Base-by-base conservation (phyloP, 2,113 vertebrate genomes). In the Rhabdornis inornatus region DNA sequence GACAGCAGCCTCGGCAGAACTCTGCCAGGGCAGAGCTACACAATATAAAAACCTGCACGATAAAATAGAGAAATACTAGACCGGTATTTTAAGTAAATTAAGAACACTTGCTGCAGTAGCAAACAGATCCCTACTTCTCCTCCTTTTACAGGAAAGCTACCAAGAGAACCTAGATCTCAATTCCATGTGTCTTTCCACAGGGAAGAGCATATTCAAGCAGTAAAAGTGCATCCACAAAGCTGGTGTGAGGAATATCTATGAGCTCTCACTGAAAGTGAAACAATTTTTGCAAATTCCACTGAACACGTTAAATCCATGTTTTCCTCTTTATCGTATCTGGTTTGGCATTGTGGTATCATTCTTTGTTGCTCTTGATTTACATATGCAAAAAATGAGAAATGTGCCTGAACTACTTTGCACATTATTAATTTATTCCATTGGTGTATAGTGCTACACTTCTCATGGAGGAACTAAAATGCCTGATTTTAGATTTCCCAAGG, bases 31-130 rank as follows among this genome's bases (percentile, higher is more conserved):
- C 20, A 80, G 40, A 86, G 18, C 56, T 63, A 59, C 30, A 50
- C 15, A 39, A 27, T 10, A 60, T 27, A 31, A 49, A 69, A 87
- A 61, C 8, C 5, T 47, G 7, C 4, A 9, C 0, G 0, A 37
- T 40, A 60, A 79, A 90, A 64, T 7, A 50, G 3, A 35, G 42
- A 63, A 45, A 79, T 47, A n/a, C 3, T 35, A 42, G 40, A 42
- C 40, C 14, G 15, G 15, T 42, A 42, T 42, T 42, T 40, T 42
- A 42, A 42, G 16, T 10, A 66, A 57, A 49, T 60, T 56, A 64
- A 19, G 14, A 83, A 8, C 18, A 47, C 3, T 3, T 8, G 6
- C 19, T 56, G 11, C 14, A 69, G 23, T 40, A 28, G 28, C 11
- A 44, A 61, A 53, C 4, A 21, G 18, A 24, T 70, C 18, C 4